These are phyloP conservation scores for Myiozetetes cayanensis DNA, from an alignment of 2,113 vertebrate species.

Conservation along the genomic window DNA sequence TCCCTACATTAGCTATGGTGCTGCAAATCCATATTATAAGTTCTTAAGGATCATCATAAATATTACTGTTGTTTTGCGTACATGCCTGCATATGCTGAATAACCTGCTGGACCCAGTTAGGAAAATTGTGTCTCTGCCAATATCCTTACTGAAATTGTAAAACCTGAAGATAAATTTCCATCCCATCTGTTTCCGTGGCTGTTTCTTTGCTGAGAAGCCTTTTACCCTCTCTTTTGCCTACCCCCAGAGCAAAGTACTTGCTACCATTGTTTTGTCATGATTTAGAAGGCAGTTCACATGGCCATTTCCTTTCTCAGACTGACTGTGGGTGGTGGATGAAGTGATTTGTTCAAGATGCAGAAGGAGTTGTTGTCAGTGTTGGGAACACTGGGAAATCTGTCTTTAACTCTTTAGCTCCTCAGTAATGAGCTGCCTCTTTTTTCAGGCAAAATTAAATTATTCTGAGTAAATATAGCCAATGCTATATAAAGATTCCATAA, in stretches of 20 bases:
- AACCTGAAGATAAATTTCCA: not conserved
- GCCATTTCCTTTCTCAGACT: not conserved
- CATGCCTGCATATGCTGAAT: not conserved
- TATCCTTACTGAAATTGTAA: rapidly evolving
- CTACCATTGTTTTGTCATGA: not conserved
- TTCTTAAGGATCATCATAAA: not conserved
- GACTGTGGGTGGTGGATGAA: not conserved
- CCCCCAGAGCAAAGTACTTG: not conserved
- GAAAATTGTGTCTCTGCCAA: not conserved
- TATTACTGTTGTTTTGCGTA: not conserved
- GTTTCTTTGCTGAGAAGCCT: not conserved
- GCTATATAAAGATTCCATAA: not conserved
- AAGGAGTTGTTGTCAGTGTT: not conserved
- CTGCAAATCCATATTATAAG: not conserved
- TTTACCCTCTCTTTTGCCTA: not conserved
- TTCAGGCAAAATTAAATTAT: not conserved
- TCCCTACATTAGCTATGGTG: not conserved
- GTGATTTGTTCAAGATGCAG: not conserved
- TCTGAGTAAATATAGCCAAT: not conserved
- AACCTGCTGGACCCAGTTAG: not conserved
- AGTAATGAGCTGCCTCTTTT: not conserved
- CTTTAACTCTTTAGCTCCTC: not conserved
- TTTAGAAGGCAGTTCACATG: not conserved
- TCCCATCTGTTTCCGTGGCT: not conserved
- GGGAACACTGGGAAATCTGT: not conserved